Evolutionary conservation across 2,113 vertebrate species (phyloP), one percentile per base, ranked within the genome.

Genomic region (Tragelaphus imberbis): DNA sequence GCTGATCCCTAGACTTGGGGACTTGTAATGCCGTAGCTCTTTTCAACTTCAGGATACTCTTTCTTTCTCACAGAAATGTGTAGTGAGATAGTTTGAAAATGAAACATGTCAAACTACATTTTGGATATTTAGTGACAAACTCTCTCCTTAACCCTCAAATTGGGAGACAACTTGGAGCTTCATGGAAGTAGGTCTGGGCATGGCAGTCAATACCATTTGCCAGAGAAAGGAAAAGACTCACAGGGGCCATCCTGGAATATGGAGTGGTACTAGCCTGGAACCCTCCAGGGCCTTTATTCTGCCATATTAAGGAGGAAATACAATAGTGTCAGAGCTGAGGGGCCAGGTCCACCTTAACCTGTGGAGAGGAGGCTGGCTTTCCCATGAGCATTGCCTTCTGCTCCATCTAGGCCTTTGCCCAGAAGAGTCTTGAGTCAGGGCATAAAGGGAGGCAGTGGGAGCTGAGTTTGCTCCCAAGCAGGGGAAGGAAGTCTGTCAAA

Each of bases 81-180:
- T 44, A 85, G 58, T 85, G 49, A 56, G 51, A 71, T 75, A 30
- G 30, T 77, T 85, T 86, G 59, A 91, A 96, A 96, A 93, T 21
- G 56, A 94, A 90, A 30, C 19, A 81, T n/a, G 44, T 92, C 65
- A 47, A 96, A 96, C 10, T 88, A 15, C 9, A 55, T 59, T 90
- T 91, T 95, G 47, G 68, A 96, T 17, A 86, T 85, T 85, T 80
- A 95, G 44, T 85, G 63, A 96, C 56, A 91, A 92, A 36, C 4
- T 95, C 44, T 94, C 30, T 55, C 36, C 4, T 95, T 80, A 88
- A 28, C 12, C 49, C 77, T 2, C 47, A 55, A 89, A 33, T 61
- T 96, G 92, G 21, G 28, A 85, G 23, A 8, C 25, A 94, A 25
- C 13, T 40, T 59, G 12, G 33, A 16, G 9, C 6, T 82, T 96